These are phyloP conservation scores for Opisthocomus hoazin DNA, from an alignment of 2,113 vertebrate genomes.

Conservation along the genomic window DNA sequence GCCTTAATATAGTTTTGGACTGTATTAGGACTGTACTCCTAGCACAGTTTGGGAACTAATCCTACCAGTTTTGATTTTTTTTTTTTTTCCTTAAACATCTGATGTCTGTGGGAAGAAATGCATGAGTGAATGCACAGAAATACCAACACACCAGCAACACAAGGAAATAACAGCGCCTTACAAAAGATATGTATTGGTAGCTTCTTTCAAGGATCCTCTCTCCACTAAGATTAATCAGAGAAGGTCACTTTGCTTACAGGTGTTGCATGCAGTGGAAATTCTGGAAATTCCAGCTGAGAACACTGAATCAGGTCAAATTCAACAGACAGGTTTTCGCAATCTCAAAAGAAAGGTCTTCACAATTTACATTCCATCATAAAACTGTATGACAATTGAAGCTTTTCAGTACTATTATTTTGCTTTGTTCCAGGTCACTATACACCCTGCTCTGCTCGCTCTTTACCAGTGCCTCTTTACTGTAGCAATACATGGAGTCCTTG, in stretches of 20 bases:
- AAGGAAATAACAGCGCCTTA: neutral
- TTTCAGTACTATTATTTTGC: neutral
- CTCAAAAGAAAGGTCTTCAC: neutral
- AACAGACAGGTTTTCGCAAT: neutral
- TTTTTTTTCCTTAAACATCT: neutral
- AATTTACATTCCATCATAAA: neutral
- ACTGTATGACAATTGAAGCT: neutral
- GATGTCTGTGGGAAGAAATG: neutral
- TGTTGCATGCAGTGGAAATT: neutral
- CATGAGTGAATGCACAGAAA: neutral
- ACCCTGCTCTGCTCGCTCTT: neutral
- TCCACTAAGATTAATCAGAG: neutral
- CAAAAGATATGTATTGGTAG: neutral
- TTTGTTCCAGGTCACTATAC: neutral
- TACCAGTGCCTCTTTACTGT: neutral
- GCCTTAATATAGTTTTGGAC: neutral
- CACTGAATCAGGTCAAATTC: neutral
- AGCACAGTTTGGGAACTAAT: neutral
- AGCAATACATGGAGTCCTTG: neutral
- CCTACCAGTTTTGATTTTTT: neutral
- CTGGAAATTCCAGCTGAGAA: neutral
- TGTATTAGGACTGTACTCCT: neutral
- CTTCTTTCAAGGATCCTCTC: neutral
- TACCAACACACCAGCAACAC: neutral
- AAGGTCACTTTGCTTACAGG: neutral